Evolutionary conservation across 2,888 invertebrate genomes (phyloP).

Genomic region (Hirtodrosophila duncani): DNA sequence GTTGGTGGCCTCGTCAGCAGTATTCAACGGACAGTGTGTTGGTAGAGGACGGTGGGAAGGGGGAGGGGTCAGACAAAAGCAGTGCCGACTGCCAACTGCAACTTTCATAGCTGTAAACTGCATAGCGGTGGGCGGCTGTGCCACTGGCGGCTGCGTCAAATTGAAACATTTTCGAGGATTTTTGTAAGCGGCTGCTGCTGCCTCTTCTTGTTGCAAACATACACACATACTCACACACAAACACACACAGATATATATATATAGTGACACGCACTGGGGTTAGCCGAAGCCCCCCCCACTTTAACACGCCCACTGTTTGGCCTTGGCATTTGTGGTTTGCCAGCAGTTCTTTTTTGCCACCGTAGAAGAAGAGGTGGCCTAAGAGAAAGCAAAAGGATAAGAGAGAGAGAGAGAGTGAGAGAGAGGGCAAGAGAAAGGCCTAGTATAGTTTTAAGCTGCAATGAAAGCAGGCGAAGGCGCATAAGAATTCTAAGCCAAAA

Average conservation of each 20-base stretch:
- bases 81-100: too few species aligned
- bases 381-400: too few species aligned
- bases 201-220: slow-evolving; percentile 4
- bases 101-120: slow-evolving; percentile 26
- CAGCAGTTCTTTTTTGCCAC: slow-evolving; percentile 3
- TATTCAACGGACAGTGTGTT: too few species aligned
- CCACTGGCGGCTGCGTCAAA: slow-evolving; percentile 31
- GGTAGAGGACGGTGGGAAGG: too few species aligned
- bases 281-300: slow-evolving; percentile 5
- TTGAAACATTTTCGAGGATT: slow-evolving; percentile 44
- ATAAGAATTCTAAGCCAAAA: too few species aligned
- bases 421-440: too few species aligned
- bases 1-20: too few species aligned
- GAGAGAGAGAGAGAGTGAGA: too few species aligned
- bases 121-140: slow-evolving; percentile 25
- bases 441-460: too few species aligned
- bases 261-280: slow-evolving; percentile 26
- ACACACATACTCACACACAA: slow-evolving; percentile 5
- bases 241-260: slow-evolving; percentile 26
- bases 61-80: too few species aligned
- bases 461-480: too few species aligned
- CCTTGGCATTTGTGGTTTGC: slow-evolving; percentile 61
- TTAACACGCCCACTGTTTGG: slow-evolving; percentile 29
- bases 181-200: slow-evolving; percentile 12
- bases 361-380: too few species aligned